Evolutionary conservation across 2,113 vertebrate species (phyloP).

Genomic region (Hydrolagus affinis): DNA sequence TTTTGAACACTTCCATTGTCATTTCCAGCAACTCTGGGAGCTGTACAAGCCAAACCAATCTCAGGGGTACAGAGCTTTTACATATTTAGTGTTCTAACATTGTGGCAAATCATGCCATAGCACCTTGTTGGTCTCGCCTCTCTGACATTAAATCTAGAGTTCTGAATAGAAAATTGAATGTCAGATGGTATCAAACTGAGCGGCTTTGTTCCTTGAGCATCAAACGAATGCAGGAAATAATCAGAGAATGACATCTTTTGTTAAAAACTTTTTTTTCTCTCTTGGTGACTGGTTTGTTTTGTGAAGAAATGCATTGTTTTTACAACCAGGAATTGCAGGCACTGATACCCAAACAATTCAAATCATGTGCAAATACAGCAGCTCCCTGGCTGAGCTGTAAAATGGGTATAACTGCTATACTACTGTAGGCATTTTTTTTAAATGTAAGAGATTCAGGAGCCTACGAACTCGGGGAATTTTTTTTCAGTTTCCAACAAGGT

Average conservation of each 20-base stretch:
- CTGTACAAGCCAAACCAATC: background rate
- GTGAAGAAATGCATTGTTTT: background rate
- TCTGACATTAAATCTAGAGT: background rate
- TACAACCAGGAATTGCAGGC: background rate
- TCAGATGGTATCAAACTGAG: background rate
- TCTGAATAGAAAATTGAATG: conserved; percentile 25
- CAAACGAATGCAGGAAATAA: background rate
- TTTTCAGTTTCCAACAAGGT: background rate
- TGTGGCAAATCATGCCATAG: background rate
- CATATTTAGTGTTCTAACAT: background rate
- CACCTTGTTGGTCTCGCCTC: background rate
- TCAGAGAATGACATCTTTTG: background rate
- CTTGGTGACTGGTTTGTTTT: background rate
- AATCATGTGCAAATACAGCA: background rate
- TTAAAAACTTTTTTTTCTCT: background rate
- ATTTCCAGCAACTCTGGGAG: background rate
- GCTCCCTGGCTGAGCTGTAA: background rate
- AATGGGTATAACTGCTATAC: background rate
- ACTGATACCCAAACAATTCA: background rate
- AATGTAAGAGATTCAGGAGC: background rate
- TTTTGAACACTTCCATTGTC: background rate
- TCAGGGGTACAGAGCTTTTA: background rate
- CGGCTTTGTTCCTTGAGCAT: background rate
- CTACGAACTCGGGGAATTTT: background rate
- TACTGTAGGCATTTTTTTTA: background rate